A percentile compares a stretch with the other conserved stretches of the same genome.
Conservation (phyloP, 1,140 invertebrate species). For the Penaeus chinensis region DNA sequence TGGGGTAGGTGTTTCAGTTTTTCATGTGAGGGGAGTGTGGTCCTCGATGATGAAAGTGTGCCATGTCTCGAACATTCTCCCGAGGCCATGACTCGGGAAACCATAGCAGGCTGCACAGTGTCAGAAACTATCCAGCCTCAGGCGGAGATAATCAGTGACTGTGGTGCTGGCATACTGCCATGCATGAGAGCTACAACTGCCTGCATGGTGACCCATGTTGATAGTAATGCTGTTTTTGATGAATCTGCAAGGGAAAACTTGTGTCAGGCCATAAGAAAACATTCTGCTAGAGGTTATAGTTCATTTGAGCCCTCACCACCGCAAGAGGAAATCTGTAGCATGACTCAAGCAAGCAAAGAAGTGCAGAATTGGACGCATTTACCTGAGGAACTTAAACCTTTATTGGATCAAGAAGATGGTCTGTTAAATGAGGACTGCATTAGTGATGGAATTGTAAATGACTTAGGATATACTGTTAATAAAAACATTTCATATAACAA, state of each 20-base stretch:
- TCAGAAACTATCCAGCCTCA: constrained; percentile 10
- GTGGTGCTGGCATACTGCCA: constrained; percentile 18
- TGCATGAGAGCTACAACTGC: constrained; percentile 8
- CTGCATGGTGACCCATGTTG: background rate
- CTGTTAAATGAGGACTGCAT: constrained; percentile 6
- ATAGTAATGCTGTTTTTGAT: background rate
- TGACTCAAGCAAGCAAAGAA: background rate
- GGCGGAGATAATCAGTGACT: background rate
- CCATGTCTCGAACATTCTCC: constrained; percentile 34
- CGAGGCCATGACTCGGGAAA: constrained; percentile 9
- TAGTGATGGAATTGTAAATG: constrained; percentile 25
- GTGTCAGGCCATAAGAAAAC: constrained; percentile 33
- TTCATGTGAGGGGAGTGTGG: constrained; percentile 44
- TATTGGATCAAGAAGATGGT: constrained; percentile 5
- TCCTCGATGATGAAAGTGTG: constrained; percentile 52
- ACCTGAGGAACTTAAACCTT: constrained; percentile 30
- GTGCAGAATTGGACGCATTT: background rate
- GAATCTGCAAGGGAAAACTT: constrained; percentile 23
- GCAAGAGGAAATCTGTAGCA: constrained; percentile 13
- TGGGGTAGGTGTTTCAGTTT: constrained; percentile 42
- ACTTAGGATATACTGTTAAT: constrained; percentile 31
- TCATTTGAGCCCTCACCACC: constrained; percentile 46
- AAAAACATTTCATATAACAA: constrained; percentile 51
- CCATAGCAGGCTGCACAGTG: background rate
- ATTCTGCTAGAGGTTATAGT: constrained; percentile 34